phyloP scores from a whole-genome alignment of 2,797 vertebrate species.

The Coluber constrictor region DNA sequence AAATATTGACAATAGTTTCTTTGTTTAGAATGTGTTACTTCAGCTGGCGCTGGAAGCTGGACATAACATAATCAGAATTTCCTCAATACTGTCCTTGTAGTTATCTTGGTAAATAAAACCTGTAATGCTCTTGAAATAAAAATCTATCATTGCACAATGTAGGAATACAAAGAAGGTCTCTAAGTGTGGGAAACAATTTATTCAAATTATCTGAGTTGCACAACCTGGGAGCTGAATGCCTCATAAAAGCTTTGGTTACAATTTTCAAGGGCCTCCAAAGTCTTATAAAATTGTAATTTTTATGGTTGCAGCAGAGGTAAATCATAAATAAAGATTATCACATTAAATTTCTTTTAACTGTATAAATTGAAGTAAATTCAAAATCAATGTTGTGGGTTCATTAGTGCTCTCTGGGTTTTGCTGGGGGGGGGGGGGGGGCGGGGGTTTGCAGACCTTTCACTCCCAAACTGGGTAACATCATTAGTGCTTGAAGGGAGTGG shows the following conservation, averaged over 20 bases:
- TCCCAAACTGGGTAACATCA: not conserved
- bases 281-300: not conserved
- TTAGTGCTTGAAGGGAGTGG: not conserved
- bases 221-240: not conserved
- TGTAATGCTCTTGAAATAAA: not conserved
- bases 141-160: not conserved
- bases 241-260: not conserved
- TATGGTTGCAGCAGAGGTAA: not conserved
- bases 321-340: not conserved
- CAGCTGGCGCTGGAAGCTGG: not conserved
- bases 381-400: not conserved
- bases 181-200: slow-evolving; percentile 1
- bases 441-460: not conserved
- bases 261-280: not conserved
- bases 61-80: slow-evolving; percentile 12
- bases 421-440: not conserved
- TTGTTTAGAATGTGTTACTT: not conserved
- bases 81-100: slow-evolving; percentile 3
- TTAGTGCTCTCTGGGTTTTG: not conserved
- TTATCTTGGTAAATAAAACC: slow-evolving; percentile 30
- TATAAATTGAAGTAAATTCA: not conserved
- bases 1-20: not conserved
- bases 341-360: not conserved
- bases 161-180: slow-evolving; percentile 14
- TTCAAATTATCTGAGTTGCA: not conserved